A percentile compares a stretch with the other conserved stretches of the same genome.
Evolutionary conservation across 2,888 invertebrate genomes (phyloP).

Genomic region (Conchocele bisecta): DNA sequence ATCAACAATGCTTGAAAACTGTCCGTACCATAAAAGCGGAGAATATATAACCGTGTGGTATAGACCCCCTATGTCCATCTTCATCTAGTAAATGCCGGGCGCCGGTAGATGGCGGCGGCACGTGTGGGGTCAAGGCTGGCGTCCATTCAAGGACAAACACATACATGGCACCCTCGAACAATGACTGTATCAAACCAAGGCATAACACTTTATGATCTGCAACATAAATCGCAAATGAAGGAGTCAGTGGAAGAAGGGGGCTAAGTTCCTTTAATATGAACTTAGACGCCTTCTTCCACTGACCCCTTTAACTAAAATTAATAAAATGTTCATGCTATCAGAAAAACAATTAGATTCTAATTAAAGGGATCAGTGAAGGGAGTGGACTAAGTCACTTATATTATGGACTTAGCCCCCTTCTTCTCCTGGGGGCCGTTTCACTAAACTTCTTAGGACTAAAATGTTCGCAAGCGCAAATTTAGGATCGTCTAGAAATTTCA

Average conservation of each 20-base stretch:
- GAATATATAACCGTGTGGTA: constrained; percentile 84
- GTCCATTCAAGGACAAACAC: constrained; percentile 85
- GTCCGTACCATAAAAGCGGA: constrained; percentile 84
- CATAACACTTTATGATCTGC: constrained; percentile 83
- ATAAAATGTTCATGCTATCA: no score
- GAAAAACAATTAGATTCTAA: no score
- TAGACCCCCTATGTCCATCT: constrained; percentile 74
- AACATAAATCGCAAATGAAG: constrained; percentile 43
- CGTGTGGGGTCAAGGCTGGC: constrained; percentile 82
- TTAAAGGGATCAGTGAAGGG: neutral
- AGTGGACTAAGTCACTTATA: no score
- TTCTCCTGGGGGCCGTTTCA: no score
- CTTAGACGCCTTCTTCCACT: no score
- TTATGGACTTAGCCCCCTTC: no score
- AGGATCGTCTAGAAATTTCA: no score
- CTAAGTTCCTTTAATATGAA: no score
- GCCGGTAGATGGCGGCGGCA: neutral
- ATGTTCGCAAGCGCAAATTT: no score
- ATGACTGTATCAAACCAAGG: constrained; percentile 84
- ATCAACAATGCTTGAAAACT: no score
- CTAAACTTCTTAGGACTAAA: no score
- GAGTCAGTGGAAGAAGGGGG: neutral
- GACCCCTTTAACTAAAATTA: no score
- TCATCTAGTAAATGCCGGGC: constrained; percentile 41
- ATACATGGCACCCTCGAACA: constrained; percentile 85